Evolutionary conservation across 2,888 invertebrate species (phyloP), one percentile per base, ranked within the genome.

Genomic region (Lymantria dispar): DNA sequence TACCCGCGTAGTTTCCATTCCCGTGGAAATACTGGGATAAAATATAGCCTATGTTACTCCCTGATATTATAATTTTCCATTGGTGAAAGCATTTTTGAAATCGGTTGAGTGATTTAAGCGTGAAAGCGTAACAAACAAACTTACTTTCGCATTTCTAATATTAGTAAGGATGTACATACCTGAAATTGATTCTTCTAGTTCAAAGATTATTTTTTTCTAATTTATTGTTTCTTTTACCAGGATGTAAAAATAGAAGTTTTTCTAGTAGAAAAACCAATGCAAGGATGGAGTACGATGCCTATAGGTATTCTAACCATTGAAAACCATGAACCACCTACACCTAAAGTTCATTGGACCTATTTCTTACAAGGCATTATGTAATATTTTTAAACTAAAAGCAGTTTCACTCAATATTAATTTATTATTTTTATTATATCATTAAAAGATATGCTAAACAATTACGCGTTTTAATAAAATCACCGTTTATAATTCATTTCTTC

Each of bases 311-410:
- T 91, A 41, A 85, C 78, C 11, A 73, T 91, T 15, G 84, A 87
- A 64, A 78, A 72, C 47, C 69, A 68, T 48, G 87, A 87, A 3
- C 84, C 87, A 22, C 38, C 77, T 2, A 74, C 73, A 11, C 83
- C 87, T 0, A 79, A 77, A 53, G 76, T 84, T 12, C 73, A 73
- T 10, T 91, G 91, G 91, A 87, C 86, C 7, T 91, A 78, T 64
- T 91, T 89, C 64, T 72, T 91, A 51, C 83, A 87, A 69, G 91
- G 87, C 50, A 58, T 76, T 31, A 66, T 62, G 43, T 74, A 58
- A 70, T 47, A n/a, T 52, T 60, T 55, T 56, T 41, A 43, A 43
- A 8, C 48, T 54, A 50, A 44, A 58, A 52, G 51, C 49, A 45
- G 45, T 49, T 45, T 50, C 47, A 55, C 53, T 44, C 45, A 52